Base-by-base conservation (phyloP, 1,140 invertebrate genomes). In the Hypothenemus hampei region DNA sequence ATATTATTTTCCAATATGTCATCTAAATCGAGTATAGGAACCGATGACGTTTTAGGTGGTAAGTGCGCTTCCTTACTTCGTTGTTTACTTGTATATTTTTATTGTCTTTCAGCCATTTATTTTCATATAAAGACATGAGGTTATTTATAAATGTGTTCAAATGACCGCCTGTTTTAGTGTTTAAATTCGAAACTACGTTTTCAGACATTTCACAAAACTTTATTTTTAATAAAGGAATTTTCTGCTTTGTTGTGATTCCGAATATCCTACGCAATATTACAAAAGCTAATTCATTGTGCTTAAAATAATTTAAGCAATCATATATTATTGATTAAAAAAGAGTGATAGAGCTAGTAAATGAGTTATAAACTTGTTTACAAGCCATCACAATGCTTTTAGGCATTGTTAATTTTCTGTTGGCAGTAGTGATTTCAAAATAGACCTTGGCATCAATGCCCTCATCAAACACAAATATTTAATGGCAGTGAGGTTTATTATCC, bases 11-110 rank as follows among this genome's bases (percentile, higher is more conserved):
- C 29, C 10, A 64, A 60, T 33, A 71, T 71, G 69, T 68, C 68
- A 65, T 64, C 67, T 10, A 69, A 69, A 67, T 68, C 67, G 8
- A 71, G 67, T 49, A 47, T 65, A 36, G 54, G 54, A 41, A 49
- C 13, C 37, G 69, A 69, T 56, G 69, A 71, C 53, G 57, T 69
- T 37, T 56, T 71, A 26, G 69, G 67, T 57, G 69, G 69, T 69
- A 57, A 63, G 65, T 59, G 33, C 26, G 21, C 23, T 10, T 44
- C 43, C 31, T 13, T 39, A 47, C 23, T 57, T 56, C 36, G 15
- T 64, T 66, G 60, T 66, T 69, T 68, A 66, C 63, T 49, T 65
- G 59, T 64, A 57, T 47, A 54, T 57, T 61, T 48, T 56, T 47
- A 43, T 43, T 57, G 54, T 50, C 43, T 57, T n/a, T n/a, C n/a